These are phyloP conservation scores for Alosa alosa DNA, from an alignment of 2,113 vertebrate species.

Conservation along the genomic window DNA sequence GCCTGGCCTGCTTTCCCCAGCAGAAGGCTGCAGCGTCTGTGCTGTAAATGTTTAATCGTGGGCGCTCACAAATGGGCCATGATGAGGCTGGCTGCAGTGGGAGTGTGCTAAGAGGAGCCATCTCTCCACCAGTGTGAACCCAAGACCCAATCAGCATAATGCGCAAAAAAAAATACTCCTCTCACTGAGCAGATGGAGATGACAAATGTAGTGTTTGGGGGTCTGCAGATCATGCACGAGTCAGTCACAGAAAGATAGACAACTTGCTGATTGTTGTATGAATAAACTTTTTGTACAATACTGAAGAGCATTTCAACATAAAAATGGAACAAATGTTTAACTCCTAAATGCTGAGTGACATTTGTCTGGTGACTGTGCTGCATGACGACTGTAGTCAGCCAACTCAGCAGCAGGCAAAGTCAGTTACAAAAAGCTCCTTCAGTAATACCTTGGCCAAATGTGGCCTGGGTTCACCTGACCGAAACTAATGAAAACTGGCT, in stretches of 20 bases:
- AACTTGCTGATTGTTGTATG: no score
- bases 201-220: not conserved
- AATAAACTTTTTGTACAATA: no score
- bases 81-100: conserved; percentile 16
- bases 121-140: not conserved
- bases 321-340: no score
- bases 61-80: conserved; percentile 21
- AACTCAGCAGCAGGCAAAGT: not conserved
- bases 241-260: not conserved
- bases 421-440: not conserved
- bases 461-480: conserved; percentile 24
- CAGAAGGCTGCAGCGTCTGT: conserved; percentile 65
- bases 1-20: conserved; percentile 55
- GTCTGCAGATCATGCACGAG: not conserved
- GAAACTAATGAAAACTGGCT: conserved; percentile 26
- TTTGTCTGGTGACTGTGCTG: not conserved
- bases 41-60: conserved; percentile 65
- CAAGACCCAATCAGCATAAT: not conserved
- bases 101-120: not conserved
- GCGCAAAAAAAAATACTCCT: not conserved
- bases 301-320: not conserved
- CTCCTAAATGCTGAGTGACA: no score
- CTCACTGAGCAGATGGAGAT: not conserved
- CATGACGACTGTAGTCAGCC: not conserved
- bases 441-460: conserved; percentile 17